Evolutionary conservation across 1,140 invertebrate genomes (phyloP).

Genomic region (Bicyclus anynana): DNA sequence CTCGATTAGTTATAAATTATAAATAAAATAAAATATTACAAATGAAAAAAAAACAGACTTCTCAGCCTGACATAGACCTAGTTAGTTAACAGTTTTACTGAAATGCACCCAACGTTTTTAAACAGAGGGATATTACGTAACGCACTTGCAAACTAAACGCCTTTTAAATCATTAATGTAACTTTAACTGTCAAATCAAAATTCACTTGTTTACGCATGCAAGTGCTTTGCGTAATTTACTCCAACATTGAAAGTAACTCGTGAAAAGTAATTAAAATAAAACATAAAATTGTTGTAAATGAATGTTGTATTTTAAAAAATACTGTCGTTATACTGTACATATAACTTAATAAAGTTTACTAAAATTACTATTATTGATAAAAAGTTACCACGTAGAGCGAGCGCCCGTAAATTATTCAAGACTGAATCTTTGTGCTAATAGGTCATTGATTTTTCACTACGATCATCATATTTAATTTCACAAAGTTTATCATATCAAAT

Average conservation of each 20-base stretch:
- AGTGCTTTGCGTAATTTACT: neutral
- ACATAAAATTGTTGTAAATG: neutral
- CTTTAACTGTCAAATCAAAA: neutral
- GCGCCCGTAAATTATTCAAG: neutral
- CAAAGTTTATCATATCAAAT: no score
- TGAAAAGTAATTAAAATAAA: neutral
- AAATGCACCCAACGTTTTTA: slow-evolving; percentile 26
- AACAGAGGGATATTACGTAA: neutral
- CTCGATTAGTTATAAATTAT: slow-evolving; percentile 23
- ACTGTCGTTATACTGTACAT: neutral
- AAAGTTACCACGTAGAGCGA: neutral
- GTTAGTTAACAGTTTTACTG: slow-evolving; percentile 27
- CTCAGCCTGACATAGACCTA: slow-evolving; percentile 49
- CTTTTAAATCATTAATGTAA: no score
- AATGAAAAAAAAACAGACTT: slow-evolving; percentile 37
- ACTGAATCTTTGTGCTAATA: neutral
- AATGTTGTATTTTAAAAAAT: neutral
- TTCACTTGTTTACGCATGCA: neutral
- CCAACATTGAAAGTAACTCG: neutral
- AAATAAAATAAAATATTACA: slow-evolving; percentile 30
- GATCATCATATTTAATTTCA: no score
- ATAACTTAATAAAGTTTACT: no score
- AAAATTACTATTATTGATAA: no score
- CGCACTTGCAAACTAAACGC: no score
- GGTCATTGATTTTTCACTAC: no score